Evolutionary conservation across 2,797 vertebrate species (phyloP).

Genomic region (Catharus ustulatus): DNA sequence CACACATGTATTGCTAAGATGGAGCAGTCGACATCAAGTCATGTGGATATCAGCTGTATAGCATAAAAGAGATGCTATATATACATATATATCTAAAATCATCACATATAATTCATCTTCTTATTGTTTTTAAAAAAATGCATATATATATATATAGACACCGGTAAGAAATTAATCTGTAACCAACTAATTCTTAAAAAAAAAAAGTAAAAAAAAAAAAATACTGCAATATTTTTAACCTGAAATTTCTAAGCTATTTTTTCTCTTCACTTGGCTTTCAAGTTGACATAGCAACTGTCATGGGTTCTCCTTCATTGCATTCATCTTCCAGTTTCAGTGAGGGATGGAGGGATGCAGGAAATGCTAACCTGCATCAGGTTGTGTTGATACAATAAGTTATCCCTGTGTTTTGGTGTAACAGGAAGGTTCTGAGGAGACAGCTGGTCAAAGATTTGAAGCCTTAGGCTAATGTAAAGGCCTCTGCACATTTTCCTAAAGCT

Average conservation of each 20-base stretch:
- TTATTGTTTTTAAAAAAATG: not conserved
- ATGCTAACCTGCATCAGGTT: not conserved
- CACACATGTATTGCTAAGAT: not conserved
- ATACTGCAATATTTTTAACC: not conserved
- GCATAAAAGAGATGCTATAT: not conserved
- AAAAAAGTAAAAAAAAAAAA: no score
- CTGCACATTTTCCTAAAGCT: not conserved
- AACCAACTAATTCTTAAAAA: not conserved
- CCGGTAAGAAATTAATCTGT: not conserved
- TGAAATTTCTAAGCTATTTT: not conserved
- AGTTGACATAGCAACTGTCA: not conserved
- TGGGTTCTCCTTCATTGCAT: not conserved
- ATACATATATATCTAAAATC: not conserved
- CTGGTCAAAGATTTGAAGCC: not conserved
- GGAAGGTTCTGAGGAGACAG: not conserved
- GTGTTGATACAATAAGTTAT: not conserved
- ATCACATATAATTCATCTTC: not conserved
- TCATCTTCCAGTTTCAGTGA: not conserved
- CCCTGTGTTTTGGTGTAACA: not conserved
- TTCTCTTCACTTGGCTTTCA: not conserved
- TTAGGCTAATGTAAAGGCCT: not conserved
- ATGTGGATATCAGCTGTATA: not conserved
- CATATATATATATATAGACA: not conserved
- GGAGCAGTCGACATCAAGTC: not conserved
- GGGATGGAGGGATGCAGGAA: not conserved